These are phyloP conservation scores for Adineta ricciae DNA, from an alignment of 2,888 invertebrate genomes.

Conservation along the genomic window DNA sequence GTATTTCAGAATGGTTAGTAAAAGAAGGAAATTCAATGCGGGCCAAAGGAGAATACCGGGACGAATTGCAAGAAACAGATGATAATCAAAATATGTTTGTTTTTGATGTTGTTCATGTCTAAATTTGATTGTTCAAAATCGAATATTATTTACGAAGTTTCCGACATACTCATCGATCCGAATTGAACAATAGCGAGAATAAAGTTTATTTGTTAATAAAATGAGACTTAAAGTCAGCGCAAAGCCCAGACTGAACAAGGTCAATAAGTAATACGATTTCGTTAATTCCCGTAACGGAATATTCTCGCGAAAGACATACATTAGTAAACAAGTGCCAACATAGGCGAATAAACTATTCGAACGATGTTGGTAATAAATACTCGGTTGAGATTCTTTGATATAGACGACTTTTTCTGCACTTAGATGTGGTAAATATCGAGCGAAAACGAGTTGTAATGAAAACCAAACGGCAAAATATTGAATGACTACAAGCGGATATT, in stretches of 20 bases:
- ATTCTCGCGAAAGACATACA: neutral
- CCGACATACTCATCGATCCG: neutral
- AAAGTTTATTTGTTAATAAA: neutral
- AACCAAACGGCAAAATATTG: neutral
- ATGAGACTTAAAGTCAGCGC: neutral
- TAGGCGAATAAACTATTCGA: neutral
- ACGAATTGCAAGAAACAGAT: neutral
- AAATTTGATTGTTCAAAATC: neutral
- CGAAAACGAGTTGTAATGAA: neutral
- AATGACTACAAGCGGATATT: neutral
- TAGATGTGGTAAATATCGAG: neutral
- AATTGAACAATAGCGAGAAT: neutral
- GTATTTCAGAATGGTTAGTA: neutral
- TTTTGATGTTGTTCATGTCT: neutral
- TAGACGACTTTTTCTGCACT: neutral
- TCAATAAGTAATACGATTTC: neutral
- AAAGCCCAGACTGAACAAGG: neutral
- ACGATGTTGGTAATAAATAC: neutral
- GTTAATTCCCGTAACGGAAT: neutral
- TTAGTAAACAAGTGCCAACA: neutral
- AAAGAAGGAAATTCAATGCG: neutral
- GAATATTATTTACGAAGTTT: neutral
- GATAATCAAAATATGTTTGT: neutral
- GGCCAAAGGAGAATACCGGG: slow-evolving; percentile 10
- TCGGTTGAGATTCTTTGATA: neutral